Conservation (phyloP, 2,797 vertebrate species). For the Sebastes ruberrimus region DNA sequence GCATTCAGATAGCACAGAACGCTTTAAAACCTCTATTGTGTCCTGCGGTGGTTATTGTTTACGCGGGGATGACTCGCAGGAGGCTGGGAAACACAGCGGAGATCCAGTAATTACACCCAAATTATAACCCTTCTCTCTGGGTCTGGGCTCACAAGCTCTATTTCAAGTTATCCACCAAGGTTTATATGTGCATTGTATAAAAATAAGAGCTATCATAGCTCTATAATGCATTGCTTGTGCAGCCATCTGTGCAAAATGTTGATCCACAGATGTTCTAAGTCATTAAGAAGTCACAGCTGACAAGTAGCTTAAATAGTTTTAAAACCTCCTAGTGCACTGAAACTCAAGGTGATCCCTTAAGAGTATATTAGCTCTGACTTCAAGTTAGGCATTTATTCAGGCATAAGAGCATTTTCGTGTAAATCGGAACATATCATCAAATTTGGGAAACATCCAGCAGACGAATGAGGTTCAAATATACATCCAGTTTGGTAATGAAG, state of each 20-base stretch:
- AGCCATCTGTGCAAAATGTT: conserved; percentile 38
- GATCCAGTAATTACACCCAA: conserved; percentile 40
- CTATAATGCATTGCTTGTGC: neutral
- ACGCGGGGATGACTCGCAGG: conserved; percentile 22
- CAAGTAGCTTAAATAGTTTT: neutral
- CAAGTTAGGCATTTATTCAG: neutral
- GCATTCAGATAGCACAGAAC: conserved; percentile 15
- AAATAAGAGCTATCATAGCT: neutral
- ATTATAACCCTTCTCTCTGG: conserved; percentile 7
- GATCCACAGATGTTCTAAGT: conserved; percentile 48
- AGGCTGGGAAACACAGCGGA: conserved; percentile 24
- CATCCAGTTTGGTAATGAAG: neutral
- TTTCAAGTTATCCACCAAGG: neutral
- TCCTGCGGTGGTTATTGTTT: conserved; percentile 58
- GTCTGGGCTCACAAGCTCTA: conserved; percentile 1
- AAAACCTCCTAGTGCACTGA: neutral
- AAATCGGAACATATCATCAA: neutral
- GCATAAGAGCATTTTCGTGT: neutral
- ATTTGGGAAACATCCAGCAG: neutral
- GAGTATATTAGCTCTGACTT: neutral
- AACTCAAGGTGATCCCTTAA: neutral
- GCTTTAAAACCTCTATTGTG: conserved; percentile 58
- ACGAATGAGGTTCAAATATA: neutral
- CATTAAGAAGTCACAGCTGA: conserved; percentile 55
- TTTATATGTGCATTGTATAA: neutral